Conservation (phyloP, 2,113 vertebrate genomes). For the Heptranchias perlo region DNA sequence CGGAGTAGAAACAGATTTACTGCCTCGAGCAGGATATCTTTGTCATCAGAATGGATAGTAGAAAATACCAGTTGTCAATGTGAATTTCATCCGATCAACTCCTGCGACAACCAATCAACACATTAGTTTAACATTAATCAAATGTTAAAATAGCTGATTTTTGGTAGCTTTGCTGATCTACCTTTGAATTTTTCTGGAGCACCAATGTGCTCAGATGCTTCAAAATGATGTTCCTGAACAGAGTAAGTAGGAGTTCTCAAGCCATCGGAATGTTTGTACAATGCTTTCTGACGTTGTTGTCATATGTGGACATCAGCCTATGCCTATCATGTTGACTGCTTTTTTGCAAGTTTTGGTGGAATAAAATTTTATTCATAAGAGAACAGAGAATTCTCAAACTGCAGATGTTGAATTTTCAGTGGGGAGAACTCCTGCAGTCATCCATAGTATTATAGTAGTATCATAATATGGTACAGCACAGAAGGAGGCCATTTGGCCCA, state of each 20-base stretch:
- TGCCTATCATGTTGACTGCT: neutral
- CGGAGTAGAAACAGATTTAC: neutral
- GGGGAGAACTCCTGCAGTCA: neutral
- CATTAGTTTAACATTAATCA: neutral
- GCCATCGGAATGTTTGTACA: neutral
- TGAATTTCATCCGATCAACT: neutral
- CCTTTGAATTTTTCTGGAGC: neutral
- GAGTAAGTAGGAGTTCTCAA: neutral
- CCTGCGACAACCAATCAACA: neutral
- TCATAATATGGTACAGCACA: too few relatives aligned
- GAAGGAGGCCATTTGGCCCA: too few relatives aligned
- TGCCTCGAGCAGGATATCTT: neutral
- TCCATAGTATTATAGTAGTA: too few relatives aligned
- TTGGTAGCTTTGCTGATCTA: neutral
- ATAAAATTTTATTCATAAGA: neutral
- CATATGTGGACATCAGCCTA: neutral
- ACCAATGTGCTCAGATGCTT: neutral
- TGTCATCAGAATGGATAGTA: neutral
- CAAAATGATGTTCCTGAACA: neutral
- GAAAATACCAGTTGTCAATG: neutral
- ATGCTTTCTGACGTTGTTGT: neutral
- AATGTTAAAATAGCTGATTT: neutral
- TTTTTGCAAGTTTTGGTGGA: neutral
- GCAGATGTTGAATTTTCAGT: neutral
- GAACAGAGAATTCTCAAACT: neutral